Evolutionary conservation across 2,797 vertebrate species (phyloP).

Genomic region (Danio tinwini): DNA sequence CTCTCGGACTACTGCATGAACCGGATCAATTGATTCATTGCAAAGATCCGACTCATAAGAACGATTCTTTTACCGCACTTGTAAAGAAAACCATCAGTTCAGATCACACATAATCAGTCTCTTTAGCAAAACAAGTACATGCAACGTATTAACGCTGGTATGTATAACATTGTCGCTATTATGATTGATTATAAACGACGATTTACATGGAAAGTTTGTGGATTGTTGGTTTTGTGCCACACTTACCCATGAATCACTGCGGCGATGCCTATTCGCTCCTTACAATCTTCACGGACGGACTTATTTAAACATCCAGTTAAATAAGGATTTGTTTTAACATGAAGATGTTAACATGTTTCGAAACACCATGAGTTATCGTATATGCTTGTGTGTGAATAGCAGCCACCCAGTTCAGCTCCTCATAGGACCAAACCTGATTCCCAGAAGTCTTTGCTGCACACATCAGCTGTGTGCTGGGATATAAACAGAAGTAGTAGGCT

Average conservation of each 20-base stretch:
- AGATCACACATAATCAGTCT: neutral
- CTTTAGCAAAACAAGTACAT: neutral
- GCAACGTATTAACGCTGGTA: neutral
- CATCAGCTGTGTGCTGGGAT: neutral
- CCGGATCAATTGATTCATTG: neutral
- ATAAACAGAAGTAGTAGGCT: neutral
- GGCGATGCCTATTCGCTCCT: conserved; percentile 34
- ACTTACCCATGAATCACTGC: conserved; percentile 63
- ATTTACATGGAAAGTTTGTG: neutral
- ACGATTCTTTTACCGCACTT: conserved; percentile 1
- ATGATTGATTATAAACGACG: neutral
- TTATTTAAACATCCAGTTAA: conserved; percentile 14
- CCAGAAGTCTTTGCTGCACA: conserved; percentile 60
- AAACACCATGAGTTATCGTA: neutral
- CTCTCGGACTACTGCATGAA: neutral
- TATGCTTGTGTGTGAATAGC: neutral
- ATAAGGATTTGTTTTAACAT: neutral
- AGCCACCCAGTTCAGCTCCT: conserved; percentile 31
- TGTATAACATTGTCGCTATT: neutral
- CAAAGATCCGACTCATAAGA: neutral
- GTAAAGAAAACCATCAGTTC: neutral
- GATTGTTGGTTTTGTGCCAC: conserved; percentile 29
- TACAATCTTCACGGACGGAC: conserved; percentile 8
- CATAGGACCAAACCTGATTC: conserved; percentile 42
- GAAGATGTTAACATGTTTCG: neutral